Percentiles rank a stretch among this genome's conserved stretches.
These are phyloP conservation scores for Ericerus pela DNA, from an alignment of 1,140 invertebrate genomes.

Conservation along the genomic window DNA sequence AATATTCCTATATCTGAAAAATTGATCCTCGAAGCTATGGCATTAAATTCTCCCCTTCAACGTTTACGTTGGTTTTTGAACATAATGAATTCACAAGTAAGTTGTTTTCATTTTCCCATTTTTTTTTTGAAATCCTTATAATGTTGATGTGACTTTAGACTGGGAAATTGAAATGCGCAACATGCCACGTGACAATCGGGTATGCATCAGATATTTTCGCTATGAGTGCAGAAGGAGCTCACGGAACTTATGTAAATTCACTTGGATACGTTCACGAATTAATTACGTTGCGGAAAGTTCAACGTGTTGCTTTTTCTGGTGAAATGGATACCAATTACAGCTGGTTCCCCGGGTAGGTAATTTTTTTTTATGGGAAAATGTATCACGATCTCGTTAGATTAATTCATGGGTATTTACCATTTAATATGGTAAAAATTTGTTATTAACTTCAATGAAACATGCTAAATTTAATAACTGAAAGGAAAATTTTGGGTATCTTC, in stretches of 20 bases:
- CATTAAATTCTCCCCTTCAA: background rate
- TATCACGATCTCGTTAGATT: no score
- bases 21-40: background rate
- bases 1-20: background rate
- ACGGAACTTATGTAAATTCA: slow-evolving; percentile 68
- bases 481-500: no score
- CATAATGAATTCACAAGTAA: slow-evolving; percentile 8
- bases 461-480: no score
- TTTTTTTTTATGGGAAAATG: background rate
- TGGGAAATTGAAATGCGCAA: slow-evolving; percentile 40
- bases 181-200: slow-evolving; percentile 45
- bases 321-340: slow-evolving; percentile 50
- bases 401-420: no score
- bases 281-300: slow-evolving; percentile 50
- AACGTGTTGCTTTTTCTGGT: slow-evolving; percentile 39
- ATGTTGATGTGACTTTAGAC: slow-evolving; percentile 32
- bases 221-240: slow-evolving; percentile 65
- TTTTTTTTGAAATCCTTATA: no score
- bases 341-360: slow-evolving; percentile 69
- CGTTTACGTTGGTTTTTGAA: slow-evolving; percentile 2
- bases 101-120: background rate
- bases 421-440: no score
- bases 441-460: no score
- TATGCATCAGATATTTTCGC: slow-evolving; percentile 56
- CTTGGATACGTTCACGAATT: slow-evolving; percentile 66